A percentile compares a stretch with the other conserved stretches of the same genome.
Conservation (phyloP, 64 coral and sea anemone genomes). For the Actinia equina region DNA sequence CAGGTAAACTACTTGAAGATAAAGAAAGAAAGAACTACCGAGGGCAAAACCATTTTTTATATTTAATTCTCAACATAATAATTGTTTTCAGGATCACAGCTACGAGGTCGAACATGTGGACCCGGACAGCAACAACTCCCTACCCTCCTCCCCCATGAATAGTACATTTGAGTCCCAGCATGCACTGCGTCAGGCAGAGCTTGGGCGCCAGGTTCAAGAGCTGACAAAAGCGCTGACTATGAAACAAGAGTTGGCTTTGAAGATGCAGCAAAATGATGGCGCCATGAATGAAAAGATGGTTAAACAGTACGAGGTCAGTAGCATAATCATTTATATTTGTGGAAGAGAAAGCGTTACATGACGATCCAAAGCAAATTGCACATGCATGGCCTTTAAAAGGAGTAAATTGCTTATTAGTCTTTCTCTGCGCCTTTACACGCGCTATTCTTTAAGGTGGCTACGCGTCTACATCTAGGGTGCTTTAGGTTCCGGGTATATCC, state of each 20-base stretch:
- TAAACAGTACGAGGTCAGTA: conserved; percentile 89
- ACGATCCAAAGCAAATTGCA: too few relatives aligned
- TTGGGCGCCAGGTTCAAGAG: conserved; percentile 83
- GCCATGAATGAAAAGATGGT: conserved; percentile 63
- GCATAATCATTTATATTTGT: neutral
- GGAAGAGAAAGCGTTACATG: too few relatives aligned
- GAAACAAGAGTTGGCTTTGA: conserved; percentile 90
- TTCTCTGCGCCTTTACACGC: too few relatives aligned
- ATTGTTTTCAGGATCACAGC: conserved; percentile 12
- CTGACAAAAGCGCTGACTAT: conserved; percentile 89
- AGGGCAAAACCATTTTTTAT: neutral
- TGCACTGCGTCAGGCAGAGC: conserved; percentile 87
- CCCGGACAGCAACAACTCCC: neutral
- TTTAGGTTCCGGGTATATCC: too few relatives aligned
- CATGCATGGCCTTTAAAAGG: too few relatives aligned
- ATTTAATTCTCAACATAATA: neutral
- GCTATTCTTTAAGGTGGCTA: too few relatives aligned
- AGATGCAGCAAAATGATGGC: conserved; percentile 82
- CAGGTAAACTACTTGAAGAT: neutral
- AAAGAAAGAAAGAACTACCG: too few relatives aligned
- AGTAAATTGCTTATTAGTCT: too few relatives aligned
- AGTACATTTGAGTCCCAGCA: conserved; percentile 78
- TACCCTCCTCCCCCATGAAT: conserved; percentile 27
- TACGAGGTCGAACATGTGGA: neutral
- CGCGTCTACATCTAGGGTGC: too few relatives aligned